These are phyloP conservation scores for Eupithecia pulchellata DNA, from an alignment of 2,888 invertebrate genomes.

Conservation along the genomic window DNA sequence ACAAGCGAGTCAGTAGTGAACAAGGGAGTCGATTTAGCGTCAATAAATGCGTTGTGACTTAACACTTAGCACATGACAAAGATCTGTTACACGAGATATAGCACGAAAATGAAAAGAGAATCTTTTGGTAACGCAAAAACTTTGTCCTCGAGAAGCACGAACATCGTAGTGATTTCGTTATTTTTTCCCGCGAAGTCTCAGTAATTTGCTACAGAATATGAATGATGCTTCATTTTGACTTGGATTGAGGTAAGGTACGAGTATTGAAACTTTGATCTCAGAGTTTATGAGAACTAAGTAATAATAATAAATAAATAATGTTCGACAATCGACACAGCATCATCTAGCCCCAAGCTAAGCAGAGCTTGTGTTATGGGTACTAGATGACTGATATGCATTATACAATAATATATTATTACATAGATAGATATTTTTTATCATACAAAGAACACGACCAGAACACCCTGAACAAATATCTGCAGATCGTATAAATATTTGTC, in stretches of 20 bases:
- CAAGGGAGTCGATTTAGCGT: neutral
- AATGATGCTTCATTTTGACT: neutral
- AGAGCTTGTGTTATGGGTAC: too few species aligned
- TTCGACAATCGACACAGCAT: too few species aligned
- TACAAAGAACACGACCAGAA: too few species aligned
- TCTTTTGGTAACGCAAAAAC: conserved; percentile 5
- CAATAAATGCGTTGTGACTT: neutral
- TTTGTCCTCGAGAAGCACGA: conserved; percentile 6
- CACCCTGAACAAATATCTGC: too few species aligned
- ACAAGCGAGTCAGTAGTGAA: too few species aligned
- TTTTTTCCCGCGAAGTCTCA: conserved; percentile 19
- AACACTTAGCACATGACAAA: neutral
- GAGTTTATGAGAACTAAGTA: too few species aligned
- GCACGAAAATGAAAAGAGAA: neutral
- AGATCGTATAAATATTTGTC: too few species aligned
- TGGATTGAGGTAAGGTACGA: neutral
- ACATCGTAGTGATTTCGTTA: conserved; percentile 15
- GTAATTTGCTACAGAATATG: conserved; percentile 9
- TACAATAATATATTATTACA: too few species aligned
- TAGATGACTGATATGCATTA: too few species aligned
- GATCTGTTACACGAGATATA: neutral
- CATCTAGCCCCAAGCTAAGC: too few species aligned
- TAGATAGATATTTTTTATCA: too few species aligned
- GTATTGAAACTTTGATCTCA: neutral
- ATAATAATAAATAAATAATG: too few species aligned